Evolutionary conservation across 2,797 vertebrate genomes (phyloP), one percentile per base, ranked within the genome.

Genomic region (Dallia pectoralis): DNA sequence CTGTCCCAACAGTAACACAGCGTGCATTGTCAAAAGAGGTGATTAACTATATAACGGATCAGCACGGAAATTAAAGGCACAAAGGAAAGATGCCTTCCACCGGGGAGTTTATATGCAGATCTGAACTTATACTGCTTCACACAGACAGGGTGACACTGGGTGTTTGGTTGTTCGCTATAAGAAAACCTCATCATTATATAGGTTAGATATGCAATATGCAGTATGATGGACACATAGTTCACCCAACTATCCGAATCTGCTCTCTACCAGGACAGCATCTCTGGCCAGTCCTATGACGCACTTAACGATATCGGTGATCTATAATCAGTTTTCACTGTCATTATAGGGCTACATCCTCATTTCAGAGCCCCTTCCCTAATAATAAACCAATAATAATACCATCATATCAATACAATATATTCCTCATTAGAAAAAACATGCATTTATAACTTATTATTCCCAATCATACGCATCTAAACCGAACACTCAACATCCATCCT

Each of bases 1-100:
- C 87, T 89, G 87, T 70, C 77, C 77, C 53, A 78, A 69, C 79
- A 73, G 68, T 29, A 67, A 80, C 79, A 79, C 80, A 89, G 87
- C 77, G 86, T 81, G 79, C 30, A 74, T 87, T 79, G 86, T 87
- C 78, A 83, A 30, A n/a, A 33, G 64, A 64, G 14, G 75, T 77
- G 84, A 84, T 87, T 83, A 87, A 79, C 69, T 61, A 40, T 25
- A 51, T 18, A 63, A 56, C 59, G 49, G 14, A 19, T 25, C 49
- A 30, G 30, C 51, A 27, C 19, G 18, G 27, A 40, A 9, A 44
- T 11, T 44, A n/a, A n/a, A 25, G 51, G 16, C 30, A 40, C 33
- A 47, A 71, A 30, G 36, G 29, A 62, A 40, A 61, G 22, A 61
- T 44, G 32, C 15, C 3, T 40, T 44, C 15, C 8, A 69, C 47